Percentiles rank a stretch among this genome's conserved stretches.
Evolutionary conservation across 2,888 invertebrate species (phyloP).

Genomic region (Panzeria rudis): DNA sequence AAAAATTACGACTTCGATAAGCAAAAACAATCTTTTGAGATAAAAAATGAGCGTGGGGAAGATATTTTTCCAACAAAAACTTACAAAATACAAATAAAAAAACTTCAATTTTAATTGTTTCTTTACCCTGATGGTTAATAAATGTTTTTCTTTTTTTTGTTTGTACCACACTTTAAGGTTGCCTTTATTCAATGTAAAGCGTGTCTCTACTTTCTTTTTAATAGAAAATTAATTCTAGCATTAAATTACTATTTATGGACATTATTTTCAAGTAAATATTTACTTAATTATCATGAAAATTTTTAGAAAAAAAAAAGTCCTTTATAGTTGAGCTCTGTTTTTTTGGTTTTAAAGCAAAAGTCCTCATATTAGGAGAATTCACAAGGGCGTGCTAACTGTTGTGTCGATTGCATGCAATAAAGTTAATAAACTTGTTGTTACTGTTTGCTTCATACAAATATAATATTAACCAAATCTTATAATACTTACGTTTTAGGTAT

Average conservation of each 20-base stretch:
- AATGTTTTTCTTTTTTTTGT: neutral
- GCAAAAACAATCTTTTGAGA: slow-evolving; percentile 45
- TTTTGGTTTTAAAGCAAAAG: neutral
- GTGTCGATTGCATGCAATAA: too few relatives aligned
- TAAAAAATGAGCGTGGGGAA: slow-evolving; percentile 37
- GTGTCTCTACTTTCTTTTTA: slow-evolving; percentile 14
- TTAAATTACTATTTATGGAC: slow-evolving; percentile 59
- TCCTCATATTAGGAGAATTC: neutral
- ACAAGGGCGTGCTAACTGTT: too few relatives aligned
- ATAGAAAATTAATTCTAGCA: slow-evolving; percentile 65
- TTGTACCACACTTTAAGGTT: neutral
- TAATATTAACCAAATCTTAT: too few relatives aligned
- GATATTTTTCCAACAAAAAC: neutral
- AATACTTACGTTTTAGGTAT: too few relatives aligned
- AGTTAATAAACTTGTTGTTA: too few relatives aligned
- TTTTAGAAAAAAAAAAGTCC: slow-evolving; percentile 3
- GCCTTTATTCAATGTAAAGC: neutral
- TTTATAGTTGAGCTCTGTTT: neutral
- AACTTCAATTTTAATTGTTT: slow-evolving; percentile 59
- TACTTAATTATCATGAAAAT: slow-evolving; percentile 12
- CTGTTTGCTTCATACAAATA: too few relatives aligned
- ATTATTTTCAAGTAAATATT: slow-evolving; percentile 52
- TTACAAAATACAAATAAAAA: slow-evolving; percentile 2
- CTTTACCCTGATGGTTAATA: slow-evolving; percentile 61
- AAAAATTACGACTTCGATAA: slow-evolving; percentile 62